A percentile compares a stretch with the other conserved stretches of the same genome.
Conservation (phyloP, 2,888 invertebrate genomes). For the Sminthurinus aureus region DNA sequence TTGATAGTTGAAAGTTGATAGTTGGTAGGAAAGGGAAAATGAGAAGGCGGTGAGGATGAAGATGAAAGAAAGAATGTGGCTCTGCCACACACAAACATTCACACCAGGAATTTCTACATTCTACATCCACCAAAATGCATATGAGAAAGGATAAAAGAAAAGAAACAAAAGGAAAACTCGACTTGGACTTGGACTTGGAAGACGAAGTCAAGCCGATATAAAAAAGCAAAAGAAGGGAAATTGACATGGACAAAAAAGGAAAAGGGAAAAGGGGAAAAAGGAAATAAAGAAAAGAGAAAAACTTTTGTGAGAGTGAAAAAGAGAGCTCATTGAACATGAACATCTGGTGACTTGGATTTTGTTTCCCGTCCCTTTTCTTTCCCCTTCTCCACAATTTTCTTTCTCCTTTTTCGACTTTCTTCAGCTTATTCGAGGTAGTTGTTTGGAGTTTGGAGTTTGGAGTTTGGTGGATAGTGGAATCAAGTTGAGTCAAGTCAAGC, state of each 20-base stretch:
- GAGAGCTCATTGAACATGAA: not conserved
- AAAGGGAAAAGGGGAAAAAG: not conserved
- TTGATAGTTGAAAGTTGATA: too few relatives aligned
- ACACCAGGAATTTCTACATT: not conserved
- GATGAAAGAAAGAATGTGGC: not conserved
- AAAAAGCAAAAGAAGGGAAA: not conserved
- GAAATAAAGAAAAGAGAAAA: not conserved
- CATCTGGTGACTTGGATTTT: slow-evolving; percentile 14
- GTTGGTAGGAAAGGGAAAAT: not conserved
- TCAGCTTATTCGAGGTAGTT: too few relatives aligned
- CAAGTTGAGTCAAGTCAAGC: too few relatives aligned
- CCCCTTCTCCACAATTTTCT: not conserved
- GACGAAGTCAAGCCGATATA: too few relatives aligned
- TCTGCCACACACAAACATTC: not conserved
- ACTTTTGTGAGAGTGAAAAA: not conserved
- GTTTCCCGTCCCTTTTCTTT: slow-evolving; percentile 6
- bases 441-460: too few relatives aligned
- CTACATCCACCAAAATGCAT: not conserved
- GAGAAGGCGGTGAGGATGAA: not conserved
- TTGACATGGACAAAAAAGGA: not conserved
- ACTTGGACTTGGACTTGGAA: too few relatives aligned
- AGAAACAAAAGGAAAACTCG: not conserved
- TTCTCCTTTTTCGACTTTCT: too few relatives aligned
- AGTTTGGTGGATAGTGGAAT: too few relatives aligned
- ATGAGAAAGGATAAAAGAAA: not conserved